These are phyloP conservation scores for Andrena bicolor DNA, from an alignment of 2,888 invertebrate genomes.

Conservation along the genomic window DNA sequence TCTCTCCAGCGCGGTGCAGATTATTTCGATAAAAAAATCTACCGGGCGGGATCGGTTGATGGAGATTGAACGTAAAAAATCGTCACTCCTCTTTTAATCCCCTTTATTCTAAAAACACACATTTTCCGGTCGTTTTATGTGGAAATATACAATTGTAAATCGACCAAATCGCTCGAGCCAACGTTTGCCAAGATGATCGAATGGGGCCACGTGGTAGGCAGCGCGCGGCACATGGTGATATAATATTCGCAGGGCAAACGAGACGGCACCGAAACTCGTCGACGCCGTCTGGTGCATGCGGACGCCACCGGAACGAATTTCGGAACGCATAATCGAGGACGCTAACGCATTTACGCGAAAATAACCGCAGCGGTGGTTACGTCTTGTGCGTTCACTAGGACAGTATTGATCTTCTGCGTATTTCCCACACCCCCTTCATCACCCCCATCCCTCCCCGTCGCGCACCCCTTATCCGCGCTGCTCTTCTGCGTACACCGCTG, in stretches of 20 bases:
- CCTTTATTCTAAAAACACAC: not conserved
- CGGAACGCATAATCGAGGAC: slow-evolving; percentile 31
- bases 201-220: not conserved
- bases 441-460: not conserved
- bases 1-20: slow-evolving; percentile 20
- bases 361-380: slow-evolving; percentile 61
- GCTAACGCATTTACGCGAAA: slow-evolving; percentile 52
- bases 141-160: no score
- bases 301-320: slow-evolving; percentile 1
- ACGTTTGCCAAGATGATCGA: not conserved
- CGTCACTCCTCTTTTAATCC: not conserved
- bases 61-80: slow-evolving; percentile 17
- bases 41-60: not conserved
- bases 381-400: slow-evolving; percentile 59
- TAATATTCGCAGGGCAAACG: not conserved
- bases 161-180: not conserved
- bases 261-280: slow-evolving; percentile 5
- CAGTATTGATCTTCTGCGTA: slow-evolving; percentile 62
- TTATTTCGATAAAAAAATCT: slow-evolving; percentile 28
- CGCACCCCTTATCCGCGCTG: not conserved
- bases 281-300: not conserved
- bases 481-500: slow-evolving; percentile 38
- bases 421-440: slow-evolving; percentile 31
- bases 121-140: no score
- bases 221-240: not conserved